Percentiles rank a stretch among this genome's conserved stretches.
phyloP scores from a whole-genome alignment of 2,113 vertebrate species.

The Lepus timidus region DNA sequence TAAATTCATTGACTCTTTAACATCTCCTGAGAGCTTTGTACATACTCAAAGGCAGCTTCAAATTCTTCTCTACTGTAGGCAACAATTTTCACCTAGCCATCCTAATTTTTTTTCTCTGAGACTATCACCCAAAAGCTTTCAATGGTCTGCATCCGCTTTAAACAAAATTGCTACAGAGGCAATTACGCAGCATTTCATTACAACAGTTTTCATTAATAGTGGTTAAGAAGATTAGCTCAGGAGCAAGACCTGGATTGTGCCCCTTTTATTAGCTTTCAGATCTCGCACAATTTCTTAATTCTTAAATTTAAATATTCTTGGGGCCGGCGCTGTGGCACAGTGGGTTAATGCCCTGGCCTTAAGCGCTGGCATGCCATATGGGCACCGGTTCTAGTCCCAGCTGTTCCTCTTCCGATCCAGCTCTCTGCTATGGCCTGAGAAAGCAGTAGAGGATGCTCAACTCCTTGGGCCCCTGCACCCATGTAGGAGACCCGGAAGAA shows the following conservation, averaged over 20 bases:
- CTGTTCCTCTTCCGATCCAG: no score
- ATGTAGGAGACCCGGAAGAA: no score
- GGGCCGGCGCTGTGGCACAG: no score
- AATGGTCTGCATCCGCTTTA: background rate
- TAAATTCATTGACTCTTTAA: conserved; percentile 7
- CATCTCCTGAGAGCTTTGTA: background rate
- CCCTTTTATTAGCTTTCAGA: background rate
- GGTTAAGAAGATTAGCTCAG: background rate
- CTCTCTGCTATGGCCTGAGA: no score
- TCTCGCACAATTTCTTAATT: conserved; percentile 11
- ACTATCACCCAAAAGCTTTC: background rate
- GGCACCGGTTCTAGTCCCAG: no score
- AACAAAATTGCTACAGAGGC: conserved; percentile 1
- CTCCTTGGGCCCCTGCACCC: no score
- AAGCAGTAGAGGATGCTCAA: no score
- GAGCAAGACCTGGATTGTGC: background rate
- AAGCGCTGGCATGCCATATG: no score
- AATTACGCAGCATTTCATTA: background rate
- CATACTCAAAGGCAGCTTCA: conserved; percentile 20
- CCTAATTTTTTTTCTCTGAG: background rate
- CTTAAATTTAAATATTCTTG: background rate
- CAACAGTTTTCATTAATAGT: background rate
- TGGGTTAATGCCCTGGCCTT: no score
- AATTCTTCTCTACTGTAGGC: background rate
- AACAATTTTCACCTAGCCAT: background rate